phyloP scores from a whole-genome alignment of 2,113 vertebrate genomes.

The Datnioides undecimradiatus region DNA sequence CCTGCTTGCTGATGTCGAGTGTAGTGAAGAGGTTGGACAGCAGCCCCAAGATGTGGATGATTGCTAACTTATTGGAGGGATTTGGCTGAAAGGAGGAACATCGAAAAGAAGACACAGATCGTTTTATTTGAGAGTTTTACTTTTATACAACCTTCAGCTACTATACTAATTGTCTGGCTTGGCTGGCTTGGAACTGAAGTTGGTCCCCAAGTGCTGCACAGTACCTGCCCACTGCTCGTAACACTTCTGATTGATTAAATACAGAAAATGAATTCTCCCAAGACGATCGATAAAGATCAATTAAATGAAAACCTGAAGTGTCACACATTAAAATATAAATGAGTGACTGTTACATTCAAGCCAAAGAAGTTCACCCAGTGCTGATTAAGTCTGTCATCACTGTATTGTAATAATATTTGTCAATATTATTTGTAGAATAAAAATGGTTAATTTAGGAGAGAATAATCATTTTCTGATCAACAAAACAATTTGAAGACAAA shows the following conservation, averaged over 20 bases:
- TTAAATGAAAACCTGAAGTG: too few relatives aligned
- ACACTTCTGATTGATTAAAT: too few relatives aligned
- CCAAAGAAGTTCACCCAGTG: too few relatives aligned
- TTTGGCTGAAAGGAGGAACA: constrained; percentile 88
- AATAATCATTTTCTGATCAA: neutral
- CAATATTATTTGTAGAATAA: neutral
- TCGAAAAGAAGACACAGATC: neutral
- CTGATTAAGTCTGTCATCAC: too few relatives aligned
- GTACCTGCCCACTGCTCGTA: too few relatives aligned
- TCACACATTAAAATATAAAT: too few relatives aligned
- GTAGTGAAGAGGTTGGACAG: constrained; percentile 99
- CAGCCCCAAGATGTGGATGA: constrained; percentile 98
- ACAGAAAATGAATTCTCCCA: too few relatives aligned
- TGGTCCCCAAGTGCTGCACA: too few relatives aligned
- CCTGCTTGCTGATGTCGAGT: constrained; percentile 96
- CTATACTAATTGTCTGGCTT: neutral
- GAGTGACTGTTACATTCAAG: too few relatives aligned
- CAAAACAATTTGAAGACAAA: neutral
- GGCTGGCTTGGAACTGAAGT: constrained; percentile 1
- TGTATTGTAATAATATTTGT: too few relatives aligned
- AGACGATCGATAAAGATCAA: too few relatives aligned
- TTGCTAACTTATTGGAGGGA: constrained; percentile 97
- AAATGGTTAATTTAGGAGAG: neutral
- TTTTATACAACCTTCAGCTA: neutral
- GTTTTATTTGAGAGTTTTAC: neutral